Evolutionary conservation across 2,888 invertebrate genomes (phyloP), one percentile per base, ranked within the genome.

Genomic region (Tenodera sinensis): DNA sequence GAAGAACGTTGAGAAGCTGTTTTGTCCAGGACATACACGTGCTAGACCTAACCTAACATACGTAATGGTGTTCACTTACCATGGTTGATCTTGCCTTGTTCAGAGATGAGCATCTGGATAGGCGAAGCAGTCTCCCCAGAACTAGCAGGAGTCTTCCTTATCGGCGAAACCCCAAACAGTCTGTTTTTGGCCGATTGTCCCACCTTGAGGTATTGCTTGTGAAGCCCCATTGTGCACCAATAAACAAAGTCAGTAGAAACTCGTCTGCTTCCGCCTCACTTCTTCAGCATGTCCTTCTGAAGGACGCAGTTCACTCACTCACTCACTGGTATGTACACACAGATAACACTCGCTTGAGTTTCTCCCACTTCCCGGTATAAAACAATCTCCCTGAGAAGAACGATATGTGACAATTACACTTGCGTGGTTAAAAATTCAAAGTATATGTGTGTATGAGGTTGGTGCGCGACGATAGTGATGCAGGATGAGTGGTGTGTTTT

Each of bases 81-180:
- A 93, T 96, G 96, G 92, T 96, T 96, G 90, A 97, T 94, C 92
- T 96, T 96, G 91, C 96, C 96, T 92, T 96, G 96, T 92, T 97
- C 96, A 25, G 97, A 97, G 92, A 97, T 96, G 91, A 97, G 95
- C 96, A 97, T 96, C 91, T 96, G 97, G 85, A 97, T 93, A 0
- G 97, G 97, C 84, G 96, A 95, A 25, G 87, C 28, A 2, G 86
- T 28, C 12, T 85, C 89, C 15, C 86, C 85, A 2, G 93, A 92
- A 34, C 93, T 92, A 86, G 93, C 92, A 27, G 93, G 93, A 6
- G 85, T 89, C 30, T 88, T 83, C 83, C 88, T 83, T 92, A 90
- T 92, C n/a, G 89, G 87, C 34, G 95, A 95, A 84, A 96, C 94
- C 0, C 97, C 96, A 91, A 97, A 95, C 85, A 97, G 93, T 85